Base-by-base conservation (phyloP, 2,113 vertebrate species). In the Regulus satrapa region DNA sequence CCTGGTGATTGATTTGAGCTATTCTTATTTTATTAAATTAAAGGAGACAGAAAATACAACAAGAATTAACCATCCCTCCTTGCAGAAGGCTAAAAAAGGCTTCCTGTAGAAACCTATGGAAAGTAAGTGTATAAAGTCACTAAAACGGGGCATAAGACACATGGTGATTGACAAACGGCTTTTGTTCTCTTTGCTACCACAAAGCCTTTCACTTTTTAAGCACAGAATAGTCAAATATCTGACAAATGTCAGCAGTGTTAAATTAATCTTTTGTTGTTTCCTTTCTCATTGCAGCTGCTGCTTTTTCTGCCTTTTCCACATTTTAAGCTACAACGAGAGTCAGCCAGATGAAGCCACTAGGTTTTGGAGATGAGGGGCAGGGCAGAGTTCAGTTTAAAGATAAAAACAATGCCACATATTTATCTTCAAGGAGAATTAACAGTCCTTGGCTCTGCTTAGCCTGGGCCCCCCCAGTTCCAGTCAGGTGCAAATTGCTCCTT, bases 1-100 rank as follows among this genome's bases (percentile, higher is more conserved):
- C 62, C 64, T 40, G 48, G n/a, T 95, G 83, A 97, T 59, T 90
- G 96, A 97, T 81, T 86, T 14, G 61, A 92, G 76, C 80, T 94
- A 91, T 96, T 97, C 91, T 95, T 88, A 61, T 52, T 79, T 79
- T 58, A 92, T 89, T 52, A 87, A 76, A 79, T 71, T 90, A 80
- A 81, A 86, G 71, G 89, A 94, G 88, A 34, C 63, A 92, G 74
- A 90, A 95, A 73, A 94, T 69, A 90, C 82, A 89, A 78, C 56
- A 61, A 31, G 73, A 89, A 89, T 91, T 71, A 95, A 92, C 88
- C 40, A 36, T 5, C 5, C 3, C 12, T 66, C 31, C n/a, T 71
- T 71, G 48, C 1, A 1, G 48, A 40, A 78, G 16, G 46, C 71
- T 95, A 36, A 74, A 91, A 82, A 62, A 89, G 41, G 38, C 23